Evolutionary conservation across 2,797 vertebrate genomes (phyloP).

Genomic region (Pseudochirops corinnae): DNA sequence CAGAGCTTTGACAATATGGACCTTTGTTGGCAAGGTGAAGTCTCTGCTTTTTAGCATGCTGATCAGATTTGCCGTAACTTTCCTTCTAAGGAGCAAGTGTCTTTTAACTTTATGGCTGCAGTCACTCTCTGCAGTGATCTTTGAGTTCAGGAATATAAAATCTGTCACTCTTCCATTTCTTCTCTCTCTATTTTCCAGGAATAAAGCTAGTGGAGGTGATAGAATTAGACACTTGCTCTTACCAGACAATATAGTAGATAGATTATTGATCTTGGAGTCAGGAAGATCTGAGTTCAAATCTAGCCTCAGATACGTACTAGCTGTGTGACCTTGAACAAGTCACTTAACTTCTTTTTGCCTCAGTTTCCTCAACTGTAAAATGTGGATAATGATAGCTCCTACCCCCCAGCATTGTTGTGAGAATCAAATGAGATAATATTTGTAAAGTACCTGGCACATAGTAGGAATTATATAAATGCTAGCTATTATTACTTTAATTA

Average conservation of each 20-base stretch:
- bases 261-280: background rate
- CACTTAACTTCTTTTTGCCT: background rate
- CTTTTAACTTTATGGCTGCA: background rate
- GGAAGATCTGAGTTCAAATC: background rate
- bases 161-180: background rate
- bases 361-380: background rate
- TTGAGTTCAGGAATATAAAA: background rate
- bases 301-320: background rate
- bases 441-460: background rate
- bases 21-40: background rate
- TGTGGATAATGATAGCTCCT: background rate
- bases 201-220: background rate
- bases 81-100: background rate
- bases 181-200: background rate
- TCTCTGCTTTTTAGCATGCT: background rate
- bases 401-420: background rate
- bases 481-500: background rate
- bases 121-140: background rate
- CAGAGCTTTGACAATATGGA: background rate
- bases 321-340: background rate
- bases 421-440: background rate
- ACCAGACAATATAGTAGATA: background rate
- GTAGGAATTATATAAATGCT: background rate
- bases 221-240: background rate
- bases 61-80: background rate